Conservation (phyloP, 2,888 invertebrate species). For the Ephialtes manifestator region DNA sequence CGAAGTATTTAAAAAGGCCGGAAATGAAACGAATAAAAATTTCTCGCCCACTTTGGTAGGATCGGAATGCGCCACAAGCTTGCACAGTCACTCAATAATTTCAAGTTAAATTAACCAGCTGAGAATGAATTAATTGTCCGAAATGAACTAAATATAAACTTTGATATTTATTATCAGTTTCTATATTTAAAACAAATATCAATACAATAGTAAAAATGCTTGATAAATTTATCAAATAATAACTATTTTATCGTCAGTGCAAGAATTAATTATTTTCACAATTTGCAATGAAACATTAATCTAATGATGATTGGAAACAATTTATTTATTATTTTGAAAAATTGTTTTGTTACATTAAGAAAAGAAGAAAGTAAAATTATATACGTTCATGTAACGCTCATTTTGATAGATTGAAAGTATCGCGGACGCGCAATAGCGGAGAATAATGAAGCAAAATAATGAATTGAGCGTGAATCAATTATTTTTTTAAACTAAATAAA, state of each 20-base stretch:
- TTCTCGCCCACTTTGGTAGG: not conserved
- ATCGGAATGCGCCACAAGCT: not conserved
- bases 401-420: too few relatives aligned
- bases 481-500: too few relatives aligned
- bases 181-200: not conserved
- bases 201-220: not conserved
- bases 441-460: too few relatives aligned
- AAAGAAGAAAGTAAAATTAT: too few relatives aligned
- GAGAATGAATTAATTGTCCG: not conserved
- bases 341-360: too few relatives aligned
- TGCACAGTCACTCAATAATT: not conserved
- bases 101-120: not conserved
- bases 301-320: too few relatives aligned
- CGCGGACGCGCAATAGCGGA: too few relatives aligned
- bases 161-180: not conserved
- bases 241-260: not conserved
- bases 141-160: not conserved
- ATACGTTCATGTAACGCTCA: too few relatives aligned
- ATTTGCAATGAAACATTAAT: too few relatives aligned
- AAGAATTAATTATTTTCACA: not conserved
- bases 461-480: too few relatives aligned
- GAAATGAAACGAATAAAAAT: conserved; percentile 1
- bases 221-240: not conserved
- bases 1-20: conserved; percentile 6
- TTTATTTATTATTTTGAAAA: too few relatives aligned